These are phyloP conservation scores for Sphaerophoria taeniata DNA, from an alignment of 2,888 invertebrate species.

Conservation along the genomic window DNA sequence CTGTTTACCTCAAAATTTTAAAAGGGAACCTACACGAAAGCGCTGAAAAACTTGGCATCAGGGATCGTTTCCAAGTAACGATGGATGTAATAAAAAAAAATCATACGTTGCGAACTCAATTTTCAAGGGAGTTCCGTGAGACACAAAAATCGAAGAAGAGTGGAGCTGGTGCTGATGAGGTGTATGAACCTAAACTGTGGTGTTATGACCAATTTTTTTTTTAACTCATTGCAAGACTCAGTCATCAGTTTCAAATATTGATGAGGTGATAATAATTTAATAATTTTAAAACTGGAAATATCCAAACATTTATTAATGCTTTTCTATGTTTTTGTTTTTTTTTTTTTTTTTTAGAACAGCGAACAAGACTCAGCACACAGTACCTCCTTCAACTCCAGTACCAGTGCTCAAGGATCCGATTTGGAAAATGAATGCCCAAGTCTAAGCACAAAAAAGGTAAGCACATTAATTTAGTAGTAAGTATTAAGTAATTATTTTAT, in stretches of 20 bases:
- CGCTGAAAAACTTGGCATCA: no score
- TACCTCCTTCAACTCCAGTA: not conserved
- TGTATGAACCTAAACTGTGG: not conserved
- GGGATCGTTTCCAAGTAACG: no score
- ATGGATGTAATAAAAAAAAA: not conserved
- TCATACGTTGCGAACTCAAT: not conserved
- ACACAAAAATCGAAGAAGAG: not conserved
- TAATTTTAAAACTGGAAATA: not conserved
- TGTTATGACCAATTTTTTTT: not conserved
- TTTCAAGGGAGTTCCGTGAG: not conserved
- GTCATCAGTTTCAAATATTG: not conserved
- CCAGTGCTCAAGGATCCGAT: not conserved
- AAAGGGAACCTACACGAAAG: no score
- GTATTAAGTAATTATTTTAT: no score
- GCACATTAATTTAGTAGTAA: not conserved
- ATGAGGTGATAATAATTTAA: not conserved
- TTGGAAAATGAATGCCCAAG: not conserved
- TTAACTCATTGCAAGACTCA: not conserved
- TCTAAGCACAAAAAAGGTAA: not conserved
- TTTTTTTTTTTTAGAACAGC: not conserved
- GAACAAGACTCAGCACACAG: constrained; percentile 1
- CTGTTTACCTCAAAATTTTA: no score
- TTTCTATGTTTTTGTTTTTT: not conserved
- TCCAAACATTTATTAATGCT: not conserved
- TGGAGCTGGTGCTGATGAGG: not conserved